Evolutionary conservation across 2,888 invertebrate genomes (phyloP), one percentile per base, ranked within the genome.

Genomic region (Pheosia tremula): DNA sequence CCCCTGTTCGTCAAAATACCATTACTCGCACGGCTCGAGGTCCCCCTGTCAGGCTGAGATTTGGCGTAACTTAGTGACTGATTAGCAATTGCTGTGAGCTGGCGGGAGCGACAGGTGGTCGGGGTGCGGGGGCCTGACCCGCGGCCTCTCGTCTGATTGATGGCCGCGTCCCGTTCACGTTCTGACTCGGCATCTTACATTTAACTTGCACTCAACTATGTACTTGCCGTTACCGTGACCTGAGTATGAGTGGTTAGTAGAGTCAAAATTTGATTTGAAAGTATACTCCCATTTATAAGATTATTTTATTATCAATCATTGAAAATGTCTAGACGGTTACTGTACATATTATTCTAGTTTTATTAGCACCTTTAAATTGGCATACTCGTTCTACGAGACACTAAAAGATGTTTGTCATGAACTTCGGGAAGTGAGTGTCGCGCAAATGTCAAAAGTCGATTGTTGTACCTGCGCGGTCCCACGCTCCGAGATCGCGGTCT

Each of bases 11-110:
- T 90, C 87, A 90, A 89, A 91, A 90, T 82, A 86, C 81, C 86
- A 89, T 88, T 88, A 89, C 79, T 76, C 79, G 74, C 79, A 80
- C 82, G 74, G 76, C 67, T 78, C 82, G 79, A 66, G 81, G 81
- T 83, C 81, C 80, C 81, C 82, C 82, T 87, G 87, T 87, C 88
- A 85, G 74, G 80, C 87, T 80, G 91, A 92, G 91, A 93, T 92
- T 92, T 90, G 85, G 87, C 84, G 86, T 85, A 88, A 88, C 89
- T 90, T 90, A 90, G 90, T 92, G 92, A 92, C 92, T 93, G 93
- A 92, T 92, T 92, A 91, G 93, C 90, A 88, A 88, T 89, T 88
- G 88, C 83, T 88, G 85, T 81, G 84, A 84, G 85, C 83, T 86
- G 85, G 83, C 83, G 82, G 85, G 84, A 83, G 91, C 93, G 92